Evolutionary conservation across 1,140 invertebrate genomes (phyloP), one percentile per base, ranked within the genome.

Genomic region (Aphis craccivora): DNA sequence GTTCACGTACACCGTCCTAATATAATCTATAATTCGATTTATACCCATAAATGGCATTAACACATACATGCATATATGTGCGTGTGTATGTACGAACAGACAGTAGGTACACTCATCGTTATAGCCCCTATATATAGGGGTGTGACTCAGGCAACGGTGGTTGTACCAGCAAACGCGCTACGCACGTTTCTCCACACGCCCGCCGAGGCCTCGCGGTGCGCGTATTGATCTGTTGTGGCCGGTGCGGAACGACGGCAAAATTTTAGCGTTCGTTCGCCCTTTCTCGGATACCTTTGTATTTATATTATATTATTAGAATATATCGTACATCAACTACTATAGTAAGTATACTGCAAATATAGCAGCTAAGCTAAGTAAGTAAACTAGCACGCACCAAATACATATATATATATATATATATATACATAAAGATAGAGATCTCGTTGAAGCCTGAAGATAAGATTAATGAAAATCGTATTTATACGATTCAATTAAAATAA

Each of bases 191-290:
- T 91, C 90, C n/a, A 48, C 60, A 91, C 90, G 35, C 90, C 90
- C 90, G 67, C 67, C 91, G 81, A 86, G 91, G 60, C 67, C 76
- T 83, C 67, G 37, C 35, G 37, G 55, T 8, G 43, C 55, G 89
- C 20, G 60, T 93, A 93, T 93, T 93, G 91, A 93, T 93, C 91
- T 93, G 91, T 93, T 93, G 91, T 86, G 91, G 91, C 91, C 91
- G 81, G 91, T 43, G 76, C 91, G 81, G 81, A 93, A 84, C 45
- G 43, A 53, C 48, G 40, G 81, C 81, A 30, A 93, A 86, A 86
- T 93, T 93, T 93, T n/a, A 93, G 53, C 91, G 22, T 93, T 93
- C 51, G 48, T 51, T 18, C 51, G 89, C 30, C 35, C 48, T 25
- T 45, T 40, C 30, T 37, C 76, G 45, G 25, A 18, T 48, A 48